Conservation (phyloP, 2,797 vertebrate genomes). For the Holocentrus rufus region DNA sequence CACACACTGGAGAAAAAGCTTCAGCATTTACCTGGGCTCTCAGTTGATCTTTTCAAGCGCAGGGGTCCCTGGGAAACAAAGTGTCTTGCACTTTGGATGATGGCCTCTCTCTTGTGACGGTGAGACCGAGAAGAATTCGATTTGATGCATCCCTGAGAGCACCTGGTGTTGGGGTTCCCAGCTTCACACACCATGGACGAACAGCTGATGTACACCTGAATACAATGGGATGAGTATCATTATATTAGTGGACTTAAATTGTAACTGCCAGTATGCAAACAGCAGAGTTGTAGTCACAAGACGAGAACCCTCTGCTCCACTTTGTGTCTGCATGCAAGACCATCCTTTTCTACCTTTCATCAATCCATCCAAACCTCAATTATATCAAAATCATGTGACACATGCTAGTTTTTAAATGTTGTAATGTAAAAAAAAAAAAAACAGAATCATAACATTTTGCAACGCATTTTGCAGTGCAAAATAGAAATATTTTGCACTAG, state of each 20-base stretch:
- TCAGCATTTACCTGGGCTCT: constrained; percentile 47
- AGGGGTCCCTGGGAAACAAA: constrained; percentile 82
- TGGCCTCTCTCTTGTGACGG: constrained; percentile 60
- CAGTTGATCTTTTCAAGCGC: constrained; percentile 57
- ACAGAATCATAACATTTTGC: no score
- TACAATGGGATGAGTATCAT: background rate
- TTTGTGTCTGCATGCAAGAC: background rate
- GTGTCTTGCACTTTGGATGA: constrained; percentile 65
- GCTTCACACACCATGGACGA: constrained; percentile 76
- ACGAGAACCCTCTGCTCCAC: background rate
- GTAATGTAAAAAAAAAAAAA: no score
- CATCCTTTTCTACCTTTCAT: no score
- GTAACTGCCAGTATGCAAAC: background rate
- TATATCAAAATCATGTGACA: background rate
- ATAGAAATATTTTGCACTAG: background rate
- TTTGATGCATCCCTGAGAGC: constrained; percentile 68
- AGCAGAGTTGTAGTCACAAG: background rate
- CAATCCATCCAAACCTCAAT: background rate
- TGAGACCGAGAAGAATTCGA: background rate
- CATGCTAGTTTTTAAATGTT: background rate
- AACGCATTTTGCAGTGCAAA: background rate
- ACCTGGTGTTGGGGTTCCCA: constrained; percentile 66
- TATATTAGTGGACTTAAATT: background rate
- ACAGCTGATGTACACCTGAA: constrained; percentile 82
- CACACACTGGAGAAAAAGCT: background rate